Percentiles rank a stretch among this genome's conserved stretches.
These are phyloP conservation scores for Tanypteryx hageni DNA, from an alignment of 2,888 invertebrate genomes.

Conservation along the genomic window DNA sequence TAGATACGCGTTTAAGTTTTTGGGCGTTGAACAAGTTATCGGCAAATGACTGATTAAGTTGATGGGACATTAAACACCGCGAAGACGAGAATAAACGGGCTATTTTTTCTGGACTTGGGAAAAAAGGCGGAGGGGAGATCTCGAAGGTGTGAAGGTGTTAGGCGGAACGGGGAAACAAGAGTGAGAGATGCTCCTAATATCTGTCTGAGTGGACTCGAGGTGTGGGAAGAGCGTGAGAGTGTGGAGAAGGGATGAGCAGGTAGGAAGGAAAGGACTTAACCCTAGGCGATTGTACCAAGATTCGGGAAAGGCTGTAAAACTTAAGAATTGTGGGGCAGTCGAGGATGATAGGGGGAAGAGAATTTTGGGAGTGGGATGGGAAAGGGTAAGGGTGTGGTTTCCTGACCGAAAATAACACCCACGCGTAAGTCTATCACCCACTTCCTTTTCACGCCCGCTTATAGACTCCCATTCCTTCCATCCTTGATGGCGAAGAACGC, in stretches of 20 bases:
- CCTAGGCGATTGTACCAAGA: slow-evolving; percentile 30
- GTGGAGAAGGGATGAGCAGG: not conserved
- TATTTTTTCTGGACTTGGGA: not conserved
- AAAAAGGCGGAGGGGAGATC: not conserved
- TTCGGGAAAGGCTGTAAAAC: slow-evolving; percentile 56
- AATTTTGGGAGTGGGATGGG: not conserved
- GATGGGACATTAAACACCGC: not conserved
- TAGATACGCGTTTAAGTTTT: not conserved
- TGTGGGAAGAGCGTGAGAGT: not conserved
- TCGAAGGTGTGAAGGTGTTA: slow-evolving; percentile 23
- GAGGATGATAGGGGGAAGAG: slow-evolving; percentile 11
- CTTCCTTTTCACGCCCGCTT: not conserved
- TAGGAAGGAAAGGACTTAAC: not conserved
- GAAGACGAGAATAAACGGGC: slow-evolving; percentile 7
- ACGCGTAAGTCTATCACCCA: not conserved
- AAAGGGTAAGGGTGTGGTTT: slow-evolving; percentile 37
- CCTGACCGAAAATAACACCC: slow-evolving; percentile 18
- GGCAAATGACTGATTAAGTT: slow-evolving; percentile 13
- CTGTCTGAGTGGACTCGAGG: not conserved
- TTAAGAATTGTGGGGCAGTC: slow-evolving; percentile 52
- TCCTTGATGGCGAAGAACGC: not conserved
- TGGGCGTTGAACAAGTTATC: slow-evolving; percentile 9
- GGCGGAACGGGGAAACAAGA: not conserved
- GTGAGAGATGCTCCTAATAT: slow-evolving; percentile 10
- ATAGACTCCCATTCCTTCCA: not conserved